Evolutionary conservation across 1,140 invertebrate genomes (phyloP).

Genomic region (Maniola jurtina): DNA sequence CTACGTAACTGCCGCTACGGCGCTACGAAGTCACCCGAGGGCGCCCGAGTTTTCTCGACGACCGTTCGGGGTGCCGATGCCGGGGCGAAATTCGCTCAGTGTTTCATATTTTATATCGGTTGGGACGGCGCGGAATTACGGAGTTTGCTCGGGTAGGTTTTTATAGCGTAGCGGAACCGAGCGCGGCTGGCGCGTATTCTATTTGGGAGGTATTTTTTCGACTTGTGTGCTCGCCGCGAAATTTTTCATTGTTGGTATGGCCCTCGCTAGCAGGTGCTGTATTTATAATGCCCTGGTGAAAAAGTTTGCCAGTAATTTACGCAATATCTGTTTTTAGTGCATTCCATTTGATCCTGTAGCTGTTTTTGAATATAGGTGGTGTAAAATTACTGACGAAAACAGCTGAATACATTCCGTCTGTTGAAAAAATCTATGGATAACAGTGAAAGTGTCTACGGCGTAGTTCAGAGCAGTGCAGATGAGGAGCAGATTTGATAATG

Average conservation of each 20-base stretch:
- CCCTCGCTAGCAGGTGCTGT: slow-evolving; percentile 50
- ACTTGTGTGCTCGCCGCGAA: slow-evolving; percentile 48
- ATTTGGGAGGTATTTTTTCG: slow-evolving; percentile 62
- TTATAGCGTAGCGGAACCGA: slow-evolving; percentile 65
- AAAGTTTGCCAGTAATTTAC: too few species aligned
- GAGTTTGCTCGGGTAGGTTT: slow-evolving; percentile 72
- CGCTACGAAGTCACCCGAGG: slow-evolving; percentile 53
- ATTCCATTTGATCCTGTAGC: too few species aligned
- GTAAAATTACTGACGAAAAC: too few species aligned
- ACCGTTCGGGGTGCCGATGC: slow-evolving; percentile 43
- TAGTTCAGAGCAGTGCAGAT: too few species aligned
- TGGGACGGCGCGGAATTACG: slow-evolving; percentile 67
- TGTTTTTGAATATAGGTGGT: too few species aligned
- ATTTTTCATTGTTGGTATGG: slow-evolving; percentile 67
- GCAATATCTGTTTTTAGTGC: too few species aligned
- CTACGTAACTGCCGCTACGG: slow-evolving; percentile 72
- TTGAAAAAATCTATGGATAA: too few species aligned
- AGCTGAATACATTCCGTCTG: too few species aligned
- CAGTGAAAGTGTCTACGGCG: too few species aligned
- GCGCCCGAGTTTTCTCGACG: slow-evolving; percentile 46
- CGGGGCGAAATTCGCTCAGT: slow-evolving; percentile 63
- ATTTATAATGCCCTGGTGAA: background rate
- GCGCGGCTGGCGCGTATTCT: slow-evolving; percentile 56
- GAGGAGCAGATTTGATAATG: too few species aligned
- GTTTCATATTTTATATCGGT: slow-evolving; percentile 77